Percentiles rank a stretch among this genome's conserved stretches.
These are phyloP conservation scores for Pseudomugil gertrudae DNA, from an alignment of 2,797 vertebrate genomes.

Conservation along the genomic window DNA sequence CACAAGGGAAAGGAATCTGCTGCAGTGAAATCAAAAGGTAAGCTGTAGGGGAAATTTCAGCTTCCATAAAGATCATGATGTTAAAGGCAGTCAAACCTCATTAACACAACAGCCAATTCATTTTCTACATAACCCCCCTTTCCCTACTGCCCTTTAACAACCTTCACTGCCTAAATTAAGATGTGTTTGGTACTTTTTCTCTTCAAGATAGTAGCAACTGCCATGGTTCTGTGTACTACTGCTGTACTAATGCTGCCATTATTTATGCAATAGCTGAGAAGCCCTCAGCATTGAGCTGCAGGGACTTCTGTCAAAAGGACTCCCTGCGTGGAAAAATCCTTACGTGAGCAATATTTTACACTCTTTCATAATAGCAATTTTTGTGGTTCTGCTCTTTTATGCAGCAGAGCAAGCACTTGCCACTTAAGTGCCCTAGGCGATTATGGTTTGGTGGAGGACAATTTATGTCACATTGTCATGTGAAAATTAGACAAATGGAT, in stretches of 20 bases:
- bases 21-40: slow-evolving; percentile 19
- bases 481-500: no score
- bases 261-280: slow-evolving; percentile 49
- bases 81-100: slow-evolving; percentile 49
- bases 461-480: no score
- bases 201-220: slow-evolving; percentile 55
- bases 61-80: slow-evolving; percentile 23
- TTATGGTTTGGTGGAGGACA: no score
- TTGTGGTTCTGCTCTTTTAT: slow-evolving; percentile 11
- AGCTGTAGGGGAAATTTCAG: slow-evolving; percentile 25
- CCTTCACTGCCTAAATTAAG: slow-evolving; percentile 55
- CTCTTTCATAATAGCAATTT: slow-evolving; percentile 32
- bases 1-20: slow-evolving; percentile 27
- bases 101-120: slow-evolving; percentile 35
- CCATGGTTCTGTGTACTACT: slow-evolving; percentile 27
- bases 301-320: slow-evolving; percentile 46
- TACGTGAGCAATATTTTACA: slow-evolving; percentile 57
- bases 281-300: slow-evolving; percentile 41
- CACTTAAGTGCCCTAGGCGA: no score
- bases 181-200: slow-evolving; percentile 51
- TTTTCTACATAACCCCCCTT: background rate
- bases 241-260: slow-evolving; percentile 57
- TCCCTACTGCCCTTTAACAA: slow-evolving; percentile 39
- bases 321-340: slow-evolving; percentile 29
- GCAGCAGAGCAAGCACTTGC: background rate